Evolutionary conservation across 1,140 invertebrate species (phyloP), one percentile per base, ranked within the genome.

Genomic region (Nomia melanderi): DNA sequence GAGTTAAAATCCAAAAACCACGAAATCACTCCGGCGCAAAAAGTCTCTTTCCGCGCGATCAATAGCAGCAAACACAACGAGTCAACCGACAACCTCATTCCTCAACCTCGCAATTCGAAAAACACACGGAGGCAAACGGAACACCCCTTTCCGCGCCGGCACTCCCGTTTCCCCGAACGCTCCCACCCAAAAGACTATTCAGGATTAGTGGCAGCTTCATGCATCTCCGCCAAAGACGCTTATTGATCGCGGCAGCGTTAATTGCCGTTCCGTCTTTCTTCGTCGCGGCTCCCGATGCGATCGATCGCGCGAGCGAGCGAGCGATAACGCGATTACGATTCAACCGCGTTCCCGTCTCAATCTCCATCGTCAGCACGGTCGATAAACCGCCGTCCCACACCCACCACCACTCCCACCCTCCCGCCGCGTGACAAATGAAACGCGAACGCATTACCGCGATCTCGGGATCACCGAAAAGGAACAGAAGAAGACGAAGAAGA

Each of bases 371-470:
- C 65, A 23, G 36, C 73, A 17, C 41, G 73, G 64, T 76, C 73
- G 73, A 83, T 79, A 69, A 76, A 86, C 73, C 82, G 9, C n/a
- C 77, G n/a, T n/a, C n/a, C n/a, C n/a, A n/a, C n/a, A n/a, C n/a
- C n/a, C n/a, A n/a, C n/a, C n/a, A n/a, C n/a, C n/a, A n/a, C n/a
- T n/a, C n/a, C n/a, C n/a, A n/a, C n/a, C n/a, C n/a, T n/a, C 17
- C 47, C 47, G 41, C 20, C 33, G 33, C 41, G 86, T 83, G 82
- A 88, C 86, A 88, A 88, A 87, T 87, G 81, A 56, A 81, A 85
- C 76, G 63, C 47, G 54, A 67, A 78, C 14, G 57, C 65, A 77
- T 88, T 87, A 83, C 77, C 73, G 14, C 6, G 14, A 57, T 31
- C 23, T 1, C 7, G 14, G 54, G 27, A 57, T 31, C 54, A 1